phyloP scores from a whole-genome alignment of 2,888 invertebrate species.

The Tipula lateralis region DNA sequence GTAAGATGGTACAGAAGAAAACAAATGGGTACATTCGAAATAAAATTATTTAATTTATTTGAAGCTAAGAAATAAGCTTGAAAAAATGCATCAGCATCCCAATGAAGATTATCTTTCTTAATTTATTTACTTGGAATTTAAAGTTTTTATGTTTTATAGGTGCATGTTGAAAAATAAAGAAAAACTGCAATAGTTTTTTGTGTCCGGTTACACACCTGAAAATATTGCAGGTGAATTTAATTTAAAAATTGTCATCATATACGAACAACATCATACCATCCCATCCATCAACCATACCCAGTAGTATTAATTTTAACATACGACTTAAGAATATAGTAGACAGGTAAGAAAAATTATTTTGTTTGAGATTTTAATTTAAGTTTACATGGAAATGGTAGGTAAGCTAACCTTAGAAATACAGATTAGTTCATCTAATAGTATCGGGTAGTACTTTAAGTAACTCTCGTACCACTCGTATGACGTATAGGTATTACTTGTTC shows the following conservation, averaged over 20 bases:
- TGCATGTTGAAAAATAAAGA: neutral
- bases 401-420: no score
- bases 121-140: neutral
- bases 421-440: no score
- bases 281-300: neutral
- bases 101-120: constrained; percentile 2
- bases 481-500: no score
- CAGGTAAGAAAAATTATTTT: no score
- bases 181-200: neutral
- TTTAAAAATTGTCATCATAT: neutral
- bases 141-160: neutral
- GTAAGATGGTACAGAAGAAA: neutral
- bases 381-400: no score
- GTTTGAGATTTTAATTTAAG: no score
- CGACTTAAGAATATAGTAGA: no score
- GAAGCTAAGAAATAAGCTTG: neutral
- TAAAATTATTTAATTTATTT: neutral
- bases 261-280: neutral
- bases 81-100: neutral
- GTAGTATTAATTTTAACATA: no score
- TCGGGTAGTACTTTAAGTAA: no score
- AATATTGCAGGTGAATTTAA: neutral
- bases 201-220: neutral
- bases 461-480: no score
- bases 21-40: neutral